Evolutionary conservation across 2,888 invertebrate genomes (phyloP).

Genomic region (Clanis bilineata): DNA sequence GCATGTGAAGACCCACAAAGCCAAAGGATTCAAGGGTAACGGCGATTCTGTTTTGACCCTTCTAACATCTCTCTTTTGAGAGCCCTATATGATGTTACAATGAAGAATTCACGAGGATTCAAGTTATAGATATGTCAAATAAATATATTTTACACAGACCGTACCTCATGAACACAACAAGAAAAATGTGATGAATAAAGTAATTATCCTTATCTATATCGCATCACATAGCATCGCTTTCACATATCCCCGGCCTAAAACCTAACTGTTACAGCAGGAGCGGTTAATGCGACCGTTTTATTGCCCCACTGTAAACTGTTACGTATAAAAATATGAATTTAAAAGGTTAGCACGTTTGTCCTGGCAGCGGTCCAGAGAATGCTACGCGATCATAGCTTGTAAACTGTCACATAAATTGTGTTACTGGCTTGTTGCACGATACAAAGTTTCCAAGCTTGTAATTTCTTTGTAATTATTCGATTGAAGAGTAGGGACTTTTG

Average conservation of each 20-base stretch:
- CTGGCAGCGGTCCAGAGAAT: conserved; percentile 26
- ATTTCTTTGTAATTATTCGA: neutral
- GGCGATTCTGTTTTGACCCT: too few species aligned
- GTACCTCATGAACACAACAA: too few species aligned
- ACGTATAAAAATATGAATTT: conserved; percentile 32
- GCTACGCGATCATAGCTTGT: conserved; percentile 25
- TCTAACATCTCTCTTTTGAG: too few species aligned
- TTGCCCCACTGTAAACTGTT: conserved; percentile 17
- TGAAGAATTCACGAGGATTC: too few species aligned
- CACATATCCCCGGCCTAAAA: too few species aligned
- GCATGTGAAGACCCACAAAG: too few species aligned
- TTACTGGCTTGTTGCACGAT: neutral
- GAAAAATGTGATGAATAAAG: too few species aligned
- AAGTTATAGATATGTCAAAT: too few species aligned
- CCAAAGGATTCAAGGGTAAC: too few species aligned
- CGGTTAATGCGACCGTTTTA: conserved; percentile 19
- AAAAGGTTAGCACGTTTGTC: conserved; percentile 26
- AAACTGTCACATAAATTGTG: conserved; percentile 24
- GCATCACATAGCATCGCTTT: neutral
- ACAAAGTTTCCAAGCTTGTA: neutral
- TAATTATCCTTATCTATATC: too few species aligned
- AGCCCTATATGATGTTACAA: too few species aligned
- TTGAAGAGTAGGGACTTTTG: neutral
- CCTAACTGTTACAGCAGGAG: neutral
- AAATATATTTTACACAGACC: too few species aligned